Evolutionary conservation across 1,140 invertebrate species (phyloP).

Genomic region (Cylas formicarius): DNA sequence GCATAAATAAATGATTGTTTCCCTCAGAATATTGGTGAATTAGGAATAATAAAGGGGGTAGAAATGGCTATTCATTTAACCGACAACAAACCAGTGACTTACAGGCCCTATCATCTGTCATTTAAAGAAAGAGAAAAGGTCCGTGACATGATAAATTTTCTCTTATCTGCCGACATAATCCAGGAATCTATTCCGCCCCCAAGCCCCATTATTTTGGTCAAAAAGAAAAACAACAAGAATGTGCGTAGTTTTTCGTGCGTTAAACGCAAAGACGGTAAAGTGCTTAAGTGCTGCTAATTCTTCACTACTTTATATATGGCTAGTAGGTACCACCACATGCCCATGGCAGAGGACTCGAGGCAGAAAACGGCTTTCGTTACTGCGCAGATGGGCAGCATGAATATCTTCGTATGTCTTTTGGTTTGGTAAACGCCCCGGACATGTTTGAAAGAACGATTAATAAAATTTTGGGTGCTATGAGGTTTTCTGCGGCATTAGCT

Average conservation of each 20-base stretch:
- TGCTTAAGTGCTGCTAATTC: too few species aligned
- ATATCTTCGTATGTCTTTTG: conserved; percentile 41
- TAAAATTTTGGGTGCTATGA: conserved; percentile 25
- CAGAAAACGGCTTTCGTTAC: conserved; percentile 39
- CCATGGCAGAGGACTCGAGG: conserved; percentile 30
- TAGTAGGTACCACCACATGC: conserved; percentile 23
- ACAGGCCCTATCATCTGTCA: conserved; percentile 16
- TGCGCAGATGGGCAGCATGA: conserved; percentile 40
- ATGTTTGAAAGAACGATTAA: conserved; percentile 31
- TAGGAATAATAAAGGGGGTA: conserved; percentile 1
- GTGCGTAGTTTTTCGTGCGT: conserved; percentile 35
- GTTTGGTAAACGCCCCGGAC: conserved; percentile 31
- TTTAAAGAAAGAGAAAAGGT: conserved; percentile 11
- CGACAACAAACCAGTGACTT: conserved; percentile 9
- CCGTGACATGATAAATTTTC: conserved; percentile 10
- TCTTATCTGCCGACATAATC: conserved; percentile 22
- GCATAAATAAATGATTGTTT: conserved; percentile 42
- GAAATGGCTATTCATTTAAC: conserved; percentile 11
- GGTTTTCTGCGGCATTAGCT: conserved; percentile 26
- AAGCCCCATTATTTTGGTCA: conserved; percentile 34
- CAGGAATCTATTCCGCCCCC: conserved; percentile 29
- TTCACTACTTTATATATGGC: conserved; percentile 28
- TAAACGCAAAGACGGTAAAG: too few species aligned
- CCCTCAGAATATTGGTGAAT: conserved; percentile 1
- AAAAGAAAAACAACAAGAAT: conserved; percentile 36